phyloP scores from a whole-genome alignment of 1,140 invertebrate genomes.

The Eumeta japonica region DNA sequence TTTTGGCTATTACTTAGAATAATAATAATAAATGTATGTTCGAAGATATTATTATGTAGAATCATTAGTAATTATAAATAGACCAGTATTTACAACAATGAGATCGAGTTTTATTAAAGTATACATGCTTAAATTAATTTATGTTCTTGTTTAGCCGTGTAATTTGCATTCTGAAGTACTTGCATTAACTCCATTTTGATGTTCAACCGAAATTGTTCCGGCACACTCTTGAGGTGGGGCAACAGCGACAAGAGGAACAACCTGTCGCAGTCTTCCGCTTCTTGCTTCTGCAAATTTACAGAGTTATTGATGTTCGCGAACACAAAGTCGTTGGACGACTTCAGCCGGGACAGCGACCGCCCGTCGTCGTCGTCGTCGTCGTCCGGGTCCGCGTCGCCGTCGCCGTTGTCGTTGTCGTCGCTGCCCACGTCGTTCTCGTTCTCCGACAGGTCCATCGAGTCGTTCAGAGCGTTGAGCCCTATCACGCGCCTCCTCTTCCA shows the following conservation, averaged over 20 bases:
- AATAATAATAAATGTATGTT: background rate
- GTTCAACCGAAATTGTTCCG: constrained; percentile 33
- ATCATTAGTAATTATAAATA: too few relatives aligned
- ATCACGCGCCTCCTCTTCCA: constrained; percentile 21
- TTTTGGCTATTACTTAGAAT: background rate
- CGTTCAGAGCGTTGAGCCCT: too few relatives aligned
- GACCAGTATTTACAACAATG: too few relatives aligned
- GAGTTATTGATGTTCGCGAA: constrained; percentile 40
- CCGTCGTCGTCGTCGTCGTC: constrained; percentile 9
- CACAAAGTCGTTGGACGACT: constrained; percentile 27
- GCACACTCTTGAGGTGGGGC: constrained; percentile 39
- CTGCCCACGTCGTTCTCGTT: constrained; percentile 30
- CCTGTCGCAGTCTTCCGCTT: constrained; percentile 35
- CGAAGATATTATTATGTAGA: too few relatives aligned
- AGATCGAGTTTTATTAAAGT: too few relatives aligned
- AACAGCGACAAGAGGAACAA: constrained; percentile 41
- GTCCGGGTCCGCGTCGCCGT: constrained; percentile 2
- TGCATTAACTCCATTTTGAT: constrained; percentile 50
- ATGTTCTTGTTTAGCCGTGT: constrained; percentile 15
- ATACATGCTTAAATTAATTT: constrained; percentile 27
- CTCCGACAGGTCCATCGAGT: too few relatives aligned
- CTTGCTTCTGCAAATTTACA: constrained; percentile 10
- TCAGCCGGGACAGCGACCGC: constrained; percentile 6
- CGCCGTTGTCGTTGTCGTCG: constrained; percentile 14
- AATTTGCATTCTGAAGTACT: constrained; percentile 36